Percentiles rank a stretch among this genome's conserved stretches.
These are phyloP conservation scores for Orchesellides sinensis DNA, from an alignment of 2,888 invertebrate species.

Conservation along the genomic window DNA sequence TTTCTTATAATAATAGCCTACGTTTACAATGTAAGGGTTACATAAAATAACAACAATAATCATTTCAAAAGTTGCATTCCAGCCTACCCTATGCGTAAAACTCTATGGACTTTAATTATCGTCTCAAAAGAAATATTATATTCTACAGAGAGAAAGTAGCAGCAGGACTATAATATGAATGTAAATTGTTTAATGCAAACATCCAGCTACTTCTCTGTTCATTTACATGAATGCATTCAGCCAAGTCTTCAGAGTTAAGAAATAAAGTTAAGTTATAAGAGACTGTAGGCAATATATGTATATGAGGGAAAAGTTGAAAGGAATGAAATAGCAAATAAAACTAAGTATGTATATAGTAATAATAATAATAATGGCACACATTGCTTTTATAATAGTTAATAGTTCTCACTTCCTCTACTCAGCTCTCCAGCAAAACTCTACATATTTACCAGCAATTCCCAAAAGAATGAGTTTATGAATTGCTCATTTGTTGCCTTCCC, in stretches of 20 bases:
- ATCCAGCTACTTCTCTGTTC: conserved; percentile 53
- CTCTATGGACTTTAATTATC: conserved; percentile 57
- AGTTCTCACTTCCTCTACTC: conserved; percentile 37
- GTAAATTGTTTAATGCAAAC: conserved; percentile 65
- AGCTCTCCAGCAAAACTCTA: no score
- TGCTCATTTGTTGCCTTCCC: conserved; percentile 63
- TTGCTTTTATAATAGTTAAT: conserved; percentile 7
- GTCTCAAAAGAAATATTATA: conserved; percentile 47
- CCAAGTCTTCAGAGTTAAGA: conserved; percentile 25
- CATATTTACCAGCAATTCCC: conserved; percentile 64
- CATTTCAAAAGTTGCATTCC: conserved; percentile 47
- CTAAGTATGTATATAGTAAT: conserved; percentile 26
- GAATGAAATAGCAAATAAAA: conserved; percentile 8
- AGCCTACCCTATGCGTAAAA: conserved; percentile 9
- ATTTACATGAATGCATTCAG: conserved; percentile 61
- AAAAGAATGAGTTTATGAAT: conserved; percentile 62
- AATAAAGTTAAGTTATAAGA: conserved; percentile 63
- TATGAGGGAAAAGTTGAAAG: not conserved
- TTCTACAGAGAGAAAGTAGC: conserved; percentile 25
- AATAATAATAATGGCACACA: conserved; percentile 5
- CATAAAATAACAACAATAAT: conserved; percentile 49
- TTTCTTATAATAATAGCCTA: not conserved
- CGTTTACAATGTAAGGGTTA: not conserved
- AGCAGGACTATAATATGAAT: conserved; percentile 36
- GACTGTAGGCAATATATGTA: conserved; percentile 40